Evolutionary conservation across 2,113 vertebrate species (phyloP).

Genomic region (Saccopteryx bilineata): DNA sequence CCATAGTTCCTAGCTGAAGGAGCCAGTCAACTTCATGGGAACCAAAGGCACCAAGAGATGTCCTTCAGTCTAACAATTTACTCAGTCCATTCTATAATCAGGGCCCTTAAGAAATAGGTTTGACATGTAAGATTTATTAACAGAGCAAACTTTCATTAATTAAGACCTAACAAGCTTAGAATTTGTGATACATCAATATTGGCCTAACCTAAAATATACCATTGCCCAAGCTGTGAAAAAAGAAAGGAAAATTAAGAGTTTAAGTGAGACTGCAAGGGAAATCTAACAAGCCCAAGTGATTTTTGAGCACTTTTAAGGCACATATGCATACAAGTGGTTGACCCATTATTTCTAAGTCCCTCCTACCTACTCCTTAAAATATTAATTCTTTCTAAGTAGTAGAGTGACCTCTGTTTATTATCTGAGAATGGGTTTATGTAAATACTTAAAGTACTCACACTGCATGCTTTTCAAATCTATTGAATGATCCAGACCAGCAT

Average conservation of each 20-base stretch:
- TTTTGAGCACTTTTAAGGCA: background rate
- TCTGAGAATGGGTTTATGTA: background rate
- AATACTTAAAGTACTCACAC: background rate
- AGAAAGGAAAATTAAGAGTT: background rate
- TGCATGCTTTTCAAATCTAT: background rate
- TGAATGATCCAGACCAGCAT: background rate
- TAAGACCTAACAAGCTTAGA: constrained; percentile 13
- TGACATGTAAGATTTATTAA: constrained; percentile 37
- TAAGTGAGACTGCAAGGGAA: background rate
- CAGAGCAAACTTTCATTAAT: constrained; percentile 19
- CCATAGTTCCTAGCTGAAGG: background rate
- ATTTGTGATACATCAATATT: background rate
- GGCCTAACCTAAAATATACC: background rate
- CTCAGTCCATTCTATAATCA: background rate
- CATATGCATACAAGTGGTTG: background rate
- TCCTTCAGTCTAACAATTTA: background rate
- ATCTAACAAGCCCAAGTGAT: background rate
- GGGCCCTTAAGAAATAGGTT: background rate
- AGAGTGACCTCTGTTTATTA: background rate
- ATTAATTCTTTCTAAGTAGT: constrained; percentile 1
- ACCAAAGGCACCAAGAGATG: background rate
- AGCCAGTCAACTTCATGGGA: background rate
- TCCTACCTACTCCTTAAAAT: background rate
- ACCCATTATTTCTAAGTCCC: background rate
- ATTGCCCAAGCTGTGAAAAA: background rate